Conservation (phyloP, 2,888 invertebrate species). For the Nycteola revayana region DNA sequence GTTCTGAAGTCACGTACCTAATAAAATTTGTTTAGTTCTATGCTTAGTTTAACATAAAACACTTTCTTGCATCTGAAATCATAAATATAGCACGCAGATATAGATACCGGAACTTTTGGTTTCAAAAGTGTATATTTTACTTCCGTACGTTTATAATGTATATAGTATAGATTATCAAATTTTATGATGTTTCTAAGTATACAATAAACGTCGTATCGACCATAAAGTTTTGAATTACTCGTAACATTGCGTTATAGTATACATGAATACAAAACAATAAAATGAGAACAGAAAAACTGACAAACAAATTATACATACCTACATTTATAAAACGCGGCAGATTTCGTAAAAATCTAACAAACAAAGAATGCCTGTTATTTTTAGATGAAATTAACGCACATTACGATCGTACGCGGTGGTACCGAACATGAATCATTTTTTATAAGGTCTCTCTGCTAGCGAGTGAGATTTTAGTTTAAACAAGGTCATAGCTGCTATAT, state of each 20-base stretch:
- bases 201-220: constrained; percentile 34
- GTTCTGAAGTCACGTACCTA: too few species aligned
- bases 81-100: constrained; percentile 2
- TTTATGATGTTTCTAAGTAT: constrained; percentile 29
- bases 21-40: too few species aligned
- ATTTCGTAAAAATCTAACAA: constrained; percentile 76
- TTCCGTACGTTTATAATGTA: constrained; percentile 5
- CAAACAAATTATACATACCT: constrained; percentile 40
- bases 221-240: constrained; percentile 32
- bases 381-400: constrained; percentile 79
- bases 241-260: constrained; percentile 28
- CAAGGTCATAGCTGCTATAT: background rate
- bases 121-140: background rate
- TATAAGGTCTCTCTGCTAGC: constrained; percentile 37
- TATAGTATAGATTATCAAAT: constrained; percentile 20
- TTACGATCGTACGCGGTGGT: constrained; percentile 69
- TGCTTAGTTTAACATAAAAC: too few species aligned
- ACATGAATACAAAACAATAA: constrained; percentile 35
- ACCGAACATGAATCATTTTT: constrained; percentile 69
- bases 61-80: background rate
- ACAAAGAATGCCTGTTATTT: constrained; percentile 78
- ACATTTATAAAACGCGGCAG: constrained; percentile 58
- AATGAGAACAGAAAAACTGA: constrained; percentile 28
- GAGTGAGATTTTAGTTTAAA: constrained; percentile 8
- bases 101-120: constrained; percentile 1